Conservation (phyloP, 2,113 vertebrate species). For the Ellobius talpinus region DNA sequence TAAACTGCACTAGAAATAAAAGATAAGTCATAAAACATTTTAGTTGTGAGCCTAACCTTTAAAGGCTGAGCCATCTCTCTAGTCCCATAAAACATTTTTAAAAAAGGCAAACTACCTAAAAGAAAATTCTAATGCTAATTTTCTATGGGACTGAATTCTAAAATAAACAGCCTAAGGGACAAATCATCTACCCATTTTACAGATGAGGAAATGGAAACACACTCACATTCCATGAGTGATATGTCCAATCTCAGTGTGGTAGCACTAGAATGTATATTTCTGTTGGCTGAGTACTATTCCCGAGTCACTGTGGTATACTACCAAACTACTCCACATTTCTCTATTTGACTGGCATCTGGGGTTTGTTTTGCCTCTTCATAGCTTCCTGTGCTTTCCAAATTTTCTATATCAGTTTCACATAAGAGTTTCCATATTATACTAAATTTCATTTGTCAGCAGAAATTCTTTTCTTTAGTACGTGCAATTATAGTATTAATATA, state of each 20-base stretch:
- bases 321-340: neutral
- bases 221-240: neutral
- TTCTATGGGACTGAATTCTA: neutral
- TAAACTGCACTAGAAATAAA: slow-evolving; percentile 38
- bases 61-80: neutral
- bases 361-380: neutral
- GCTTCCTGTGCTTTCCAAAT: neutral
- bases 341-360: neutral
- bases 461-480: neutral
- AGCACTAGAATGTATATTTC: neutral
- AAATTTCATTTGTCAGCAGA: neutral
- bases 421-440: neutral
- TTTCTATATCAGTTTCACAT: slow-evolving; percentile 19
- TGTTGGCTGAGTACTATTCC: neutral
- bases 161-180: neutral
- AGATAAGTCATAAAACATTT: neutral
- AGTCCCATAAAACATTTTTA: neutral
- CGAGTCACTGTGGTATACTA: neutral
- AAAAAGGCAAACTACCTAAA: neutral
- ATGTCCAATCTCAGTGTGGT: neutral
- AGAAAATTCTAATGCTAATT: neutral
- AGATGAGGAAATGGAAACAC: neutral
- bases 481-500: neutral
- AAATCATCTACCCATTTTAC: neutral
- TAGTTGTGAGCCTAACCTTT: neutral